Conservation (phyloP, 2,797 vertebrate species). For the Epinephelus awoara region DNA sequence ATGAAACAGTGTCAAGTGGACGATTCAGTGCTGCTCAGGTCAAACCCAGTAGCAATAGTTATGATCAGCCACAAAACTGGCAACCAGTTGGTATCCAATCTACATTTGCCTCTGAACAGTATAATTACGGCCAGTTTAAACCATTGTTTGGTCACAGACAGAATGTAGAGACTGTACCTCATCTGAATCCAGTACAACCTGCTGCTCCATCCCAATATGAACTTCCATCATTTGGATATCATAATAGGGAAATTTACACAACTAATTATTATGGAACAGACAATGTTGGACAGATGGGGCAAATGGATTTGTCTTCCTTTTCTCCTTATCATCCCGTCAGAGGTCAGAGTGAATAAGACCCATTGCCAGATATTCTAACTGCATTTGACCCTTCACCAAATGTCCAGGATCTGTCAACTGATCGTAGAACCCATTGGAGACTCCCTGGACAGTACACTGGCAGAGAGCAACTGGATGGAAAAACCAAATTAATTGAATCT, state of each 20-base stretch:
- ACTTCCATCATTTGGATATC: not conserved
- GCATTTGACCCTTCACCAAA: not conserved
- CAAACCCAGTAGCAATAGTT: not conserved
- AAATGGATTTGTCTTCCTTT: not conserved
- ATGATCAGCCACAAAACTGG: not conserved
- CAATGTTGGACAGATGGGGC: not conserved
- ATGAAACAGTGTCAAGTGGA: not conserved
- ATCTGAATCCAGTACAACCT: not conserved
- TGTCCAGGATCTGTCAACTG: not conserved
- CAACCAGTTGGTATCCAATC: not conserved
- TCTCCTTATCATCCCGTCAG: not conserved
- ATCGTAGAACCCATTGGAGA: constrained; percentile 1
- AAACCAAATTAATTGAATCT: constrained; percentile 5
- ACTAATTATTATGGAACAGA: not conserved
- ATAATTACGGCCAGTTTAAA: not conserved
- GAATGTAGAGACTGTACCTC: not conserved
- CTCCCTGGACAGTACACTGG: not conserved
- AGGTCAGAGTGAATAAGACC: not conserved
- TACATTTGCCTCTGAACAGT: not conserved
- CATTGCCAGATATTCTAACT: not conserved
- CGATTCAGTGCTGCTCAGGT: not conserved
- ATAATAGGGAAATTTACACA: not conserved
- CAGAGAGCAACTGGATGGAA: not conserved
- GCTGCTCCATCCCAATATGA: not conserved
- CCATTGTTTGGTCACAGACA: not conserved